Base-by-base conservation (phyloP, 2,888 invertebrate genomes). In the Macrophya alboannulata region DNA sequence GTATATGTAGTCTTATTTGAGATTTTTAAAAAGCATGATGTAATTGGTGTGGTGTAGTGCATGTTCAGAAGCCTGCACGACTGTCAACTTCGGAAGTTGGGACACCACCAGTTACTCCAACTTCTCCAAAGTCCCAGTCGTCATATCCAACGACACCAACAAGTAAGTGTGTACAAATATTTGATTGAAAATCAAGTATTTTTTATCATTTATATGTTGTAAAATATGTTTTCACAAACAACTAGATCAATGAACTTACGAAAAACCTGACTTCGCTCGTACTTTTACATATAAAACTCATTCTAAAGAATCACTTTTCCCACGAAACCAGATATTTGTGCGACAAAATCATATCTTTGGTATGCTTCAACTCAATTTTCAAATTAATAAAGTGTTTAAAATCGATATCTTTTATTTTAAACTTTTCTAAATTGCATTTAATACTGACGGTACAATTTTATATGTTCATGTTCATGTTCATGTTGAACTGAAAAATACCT, bases 21-120 rank as follows among this genome's bases (percentile, higher is more conserved):
- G 17, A 79, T 59, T 68, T 68, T 68, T 68, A 31, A 45, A 83
- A 85, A 86, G 89, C 89, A 90, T 89, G 89, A 90, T 90, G 87
- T 91, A 88, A 88, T 89, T 88, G 91, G 91, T 91, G 88, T 92
- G 90, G 89, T 89, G 88, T 93, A 92, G 93, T 92, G 92, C 93
- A 93, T 93, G 92, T 87, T 90, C 91, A 89, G 90, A 91, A 90
- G 90, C 90, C 89, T 88, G 90, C 90, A 86, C 90, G 90, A 88
- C 88, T 90, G 87, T 88, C 92, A 86, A 86, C 89, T 81, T 88
- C 90, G 87, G 91, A 89, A 88, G 90, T 90, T 88, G 88, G 87
- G 48, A 86, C 89, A 85, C 88, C 89, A 85, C 87, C 91, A 68
- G 88, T 89, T 87, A 89, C 90, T 86, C 89, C 92, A 87, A 89